phyloP scores from a whole-genome alignment of 2,888 invertebrate species.

The Leptinotarsa rubiginosa region DNA sequence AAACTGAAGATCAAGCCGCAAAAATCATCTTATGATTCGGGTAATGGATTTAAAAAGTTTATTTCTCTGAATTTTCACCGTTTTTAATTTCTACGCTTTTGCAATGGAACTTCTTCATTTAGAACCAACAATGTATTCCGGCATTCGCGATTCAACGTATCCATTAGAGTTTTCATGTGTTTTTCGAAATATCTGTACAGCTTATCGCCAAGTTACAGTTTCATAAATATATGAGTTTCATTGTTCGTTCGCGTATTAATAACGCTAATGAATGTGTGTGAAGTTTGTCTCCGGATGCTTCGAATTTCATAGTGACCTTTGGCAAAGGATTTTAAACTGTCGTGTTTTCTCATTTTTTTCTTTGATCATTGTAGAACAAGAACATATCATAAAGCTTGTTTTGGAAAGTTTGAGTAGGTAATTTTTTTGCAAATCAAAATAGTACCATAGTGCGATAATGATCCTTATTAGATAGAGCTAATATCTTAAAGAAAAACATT shows the following conservation, averaged over 20 bases:
- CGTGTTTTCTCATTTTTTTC: no score
- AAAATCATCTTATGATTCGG: not conserved
- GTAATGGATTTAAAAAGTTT: constrained; percentile 5
- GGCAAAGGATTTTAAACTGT: no score
- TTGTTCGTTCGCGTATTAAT: not conserved
- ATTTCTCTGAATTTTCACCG: not conserved
- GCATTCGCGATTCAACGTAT: not conserved
- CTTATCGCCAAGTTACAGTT: constrained; percentile 28
- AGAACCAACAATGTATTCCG: constrained; percentile 4
- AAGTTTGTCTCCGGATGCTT: not conserved
- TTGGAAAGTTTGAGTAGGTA: no score
- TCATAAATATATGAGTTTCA: constrained; percentile 19
- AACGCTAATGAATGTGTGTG: constrained; percentile 6
- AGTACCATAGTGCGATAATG: no score
- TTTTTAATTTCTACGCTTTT: not conserved
- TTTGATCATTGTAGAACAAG: no score
- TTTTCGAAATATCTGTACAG: constrained; percentile 26
- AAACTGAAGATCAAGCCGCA: not conserved
- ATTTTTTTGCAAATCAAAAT: no score
- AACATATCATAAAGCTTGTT: no score
- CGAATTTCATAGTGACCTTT: no score
- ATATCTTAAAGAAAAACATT: no score
- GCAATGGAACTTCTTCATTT: not conserved
- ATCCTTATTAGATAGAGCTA: no score
- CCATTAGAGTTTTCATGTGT: constrained; percentile 9